Conservation (phyloP, 2,797 vertebrate genomes). For the Adelosebastes latens region DNA sequence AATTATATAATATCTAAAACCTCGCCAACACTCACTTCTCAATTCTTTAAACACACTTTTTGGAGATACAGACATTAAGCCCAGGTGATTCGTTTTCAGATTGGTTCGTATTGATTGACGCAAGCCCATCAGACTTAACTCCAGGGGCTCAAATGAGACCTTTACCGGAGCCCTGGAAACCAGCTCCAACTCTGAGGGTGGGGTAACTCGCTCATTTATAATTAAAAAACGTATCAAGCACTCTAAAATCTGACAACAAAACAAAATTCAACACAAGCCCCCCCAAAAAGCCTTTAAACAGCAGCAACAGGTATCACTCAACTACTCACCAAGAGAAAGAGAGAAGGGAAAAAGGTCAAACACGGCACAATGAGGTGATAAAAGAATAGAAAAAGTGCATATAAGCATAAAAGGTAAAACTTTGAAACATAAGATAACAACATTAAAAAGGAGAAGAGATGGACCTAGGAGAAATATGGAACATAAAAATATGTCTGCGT, state of each 20-base stretch:
- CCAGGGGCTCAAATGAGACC: constrained; percentile 16
- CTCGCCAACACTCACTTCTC: background rate
- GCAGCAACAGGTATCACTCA: background rate
- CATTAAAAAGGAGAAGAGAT: background rate
- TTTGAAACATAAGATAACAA: background rate
- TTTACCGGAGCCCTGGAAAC: background rate
- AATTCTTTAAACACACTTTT: background rate
- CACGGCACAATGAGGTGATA: background rate
- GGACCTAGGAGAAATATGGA: background rate
- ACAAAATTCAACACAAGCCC: background rate
- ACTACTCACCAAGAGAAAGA: background rate
- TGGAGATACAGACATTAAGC: background rate
- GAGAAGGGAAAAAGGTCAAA: background rate
- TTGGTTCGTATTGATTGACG: constrained; percentile 5
- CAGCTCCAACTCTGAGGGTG: background rate
- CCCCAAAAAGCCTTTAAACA: background rate
- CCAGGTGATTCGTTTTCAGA: constrained; percentile 1
- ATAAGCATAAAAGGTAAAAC: background rate
- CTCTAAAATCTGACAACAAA: background rate
- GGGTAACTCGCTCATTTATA: background rate
- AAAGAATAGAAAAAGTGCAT: background rate
- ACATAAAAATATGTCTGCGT: background rate
- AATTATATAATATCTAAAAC: background rate
- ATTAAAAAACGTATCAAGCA: background rate
- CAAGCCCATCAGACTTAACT: background rate